These are phyloP conservation scores for Cremastinae sp. DNA, from an alignment of 2,888 invertebrate genomes.

Conservation along the genomic window DNA sequence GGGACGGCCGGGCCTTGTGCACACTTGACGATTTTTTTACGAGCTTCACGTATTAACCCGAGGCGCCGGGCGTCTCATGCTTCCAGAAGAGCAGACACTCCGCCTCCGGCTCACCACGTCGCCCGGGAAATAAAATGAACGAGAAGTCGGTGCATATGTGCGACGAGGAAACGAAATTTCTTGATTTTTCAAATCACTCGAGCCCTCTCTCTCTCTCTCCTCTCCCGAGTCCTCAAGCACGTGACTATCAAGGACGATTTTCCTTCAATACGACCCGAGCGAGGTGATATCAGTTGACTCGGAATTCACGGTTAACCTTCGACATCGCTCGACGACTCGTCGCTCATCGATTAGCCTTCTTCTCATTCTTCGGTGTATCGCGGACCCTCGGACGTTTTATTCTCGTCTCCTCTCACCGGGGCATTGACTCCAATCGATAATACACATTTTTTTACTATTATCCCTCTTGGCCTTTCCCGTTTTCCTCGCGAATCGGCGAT, in stretches of 20 bases:
- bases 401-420: slow-evolving; percentile 58
- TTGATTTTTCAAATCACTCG: not conserved
- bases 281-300: slow-evolving; percentile 41
- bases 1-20: slow-evolving; percentile 31
- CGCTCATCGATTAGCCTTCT: slow-evolving; percentile 54
- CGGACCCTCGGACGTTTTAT: slow-evolving; percentile 40
- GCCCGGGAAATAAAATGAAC: not conserved
- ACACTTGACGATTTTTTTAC: slow-evolving; percentile 37
- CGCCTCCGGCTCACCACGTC: slow-evolving; percentile 9
- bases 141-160: slow-evolving; percentile 23
- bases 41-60: slow-evolving; percentile 43
- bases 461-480: slow-evolving; percentile 23
- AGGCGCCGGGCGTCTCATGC: slow-evolving; percentile 48
- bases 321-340: slow-evolving; percentile 47
- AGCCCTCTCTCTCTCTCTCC: not conserved
- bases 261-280: slow-evolving; percentile 10
- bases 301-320: slow-evolving; percentile 58
- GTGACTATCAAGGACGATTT: slow-evolving; percentile 32
- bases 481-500: slow-evolving; percentile 23
- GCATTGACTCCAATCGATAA: slow-evolving; percentile 61
- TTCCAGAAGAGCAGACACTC: slow-evolving; percentile 4
- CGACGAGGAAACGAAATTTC: not conserved
- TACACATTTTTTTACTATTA: slow-evolving; percentile 35
- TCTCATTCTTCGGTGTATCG: slow-evolving; percentile 47
- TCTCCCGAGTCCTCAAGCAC: slow-evolving; percentile 32